Conservation (phyloP, 2,888 invertebrate genomes). For the Drosophila emarginata region DNA sequence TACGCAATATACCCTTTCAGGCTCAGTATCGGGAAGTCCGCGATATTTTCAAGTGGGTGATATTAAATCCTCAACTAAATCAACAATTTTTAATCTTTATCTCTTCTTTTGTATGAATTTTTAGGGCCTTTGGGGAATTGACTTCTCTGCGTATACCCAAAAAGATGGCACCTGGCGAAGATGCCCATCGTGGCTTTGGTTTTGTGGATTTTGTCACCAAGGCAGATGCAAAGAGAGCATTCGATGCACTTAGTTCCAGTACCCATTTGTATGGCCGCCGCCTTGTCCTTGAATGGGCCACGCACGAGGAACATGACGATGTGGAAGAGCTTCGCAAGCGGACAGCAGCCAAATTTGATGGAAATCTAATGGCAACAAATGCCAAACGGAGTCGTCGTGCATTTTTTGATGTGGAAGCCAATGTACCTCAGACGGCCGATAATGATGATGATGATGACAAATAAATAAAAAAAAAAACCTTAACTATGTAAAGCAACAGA, state of each 20-base stretch:
- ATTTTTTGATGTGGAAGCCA: constrained; percentile 80
- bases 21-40: constrained; percentile 91
- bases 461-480: neutral
- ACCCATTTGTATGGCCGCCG: constrained; percentile 99
- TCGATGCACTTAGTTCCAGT: constrained; percentile 95
- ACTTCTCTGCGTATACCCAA: constrained; percentile 95
- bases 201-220: constrained; percentile 96
- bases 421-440: constrained; percentile 30
- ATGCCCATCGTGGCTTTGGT: constrained; percentile 95
- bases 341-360: constrained; percentile 88
- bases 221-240: constrained; percentile 96
- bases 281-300: constrained; percentile 95
- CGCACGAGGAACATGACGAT: constrained; percentile 87
- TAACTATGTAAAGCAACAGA: neutral
- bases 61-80: too few species aligned
- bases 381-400: constrained; percentile 82
- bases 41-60: constrained; percentile 93
- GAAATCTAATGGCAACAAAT: constrained; percentile 56
- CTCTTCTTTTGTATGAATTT: constrained; percentile 2
- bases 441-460: constrained; percentile 50
- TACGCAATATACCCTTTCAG: constrained; percentile 98
- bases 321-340: constrained; percentile 92
- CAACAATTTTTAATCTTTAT: neutral
- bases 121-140: constrained; percentile 95
- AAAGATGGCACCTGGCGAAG: constrained; percentile 89